Evolutionary conservation across 1,140 invertebrate species (phyloP), one percentile per base, ranked within the genome.

Genomic region (Homalodisca vitripennis): DNA sequence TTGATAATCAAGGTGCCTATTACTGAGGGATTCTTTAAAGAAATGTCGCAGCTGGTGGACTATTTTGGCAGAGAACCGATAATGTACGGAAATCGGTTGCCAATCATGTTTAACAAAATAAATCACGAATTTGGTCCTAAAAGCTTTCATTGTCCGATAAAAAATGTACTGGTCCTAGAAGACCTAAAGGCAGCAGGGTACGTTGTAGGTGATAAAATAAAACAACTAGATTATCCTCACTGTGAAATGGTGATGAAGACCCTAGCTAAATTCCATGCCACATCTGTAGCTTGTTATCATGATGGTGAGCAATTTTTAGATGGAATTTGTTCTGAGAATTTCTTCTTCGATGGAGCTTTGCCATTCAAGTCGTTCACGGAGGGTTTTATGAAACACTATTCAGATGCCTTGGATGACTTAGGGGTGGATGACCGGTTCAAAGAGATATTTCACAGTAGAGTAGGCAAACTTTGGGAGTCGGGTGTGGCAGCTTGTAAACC

Each of bases 31-130:
- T 75, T 77, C 1, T 76, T 81, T 32, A 71, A 72, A 20, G 22
- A 51, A 74, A 22, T 48, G 80, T 0, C 83, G 80, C 63, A 77
- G 83, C 46, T 78, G 75, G 55, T 71, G 75, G 3, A 77, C 75
- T 3, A 82, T 81, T 1, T 81, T 83, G 46, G 75, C 72, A 26
- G 84, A 82, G 55, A 60, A n/a, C 2, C 22, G 24, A 29, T 27
- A 6, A n/a, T 60, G 2, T 60, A 60, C 27, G 29, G 13, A 26
- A 10, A 29, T 27, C 3, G 26, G 13, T 24, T 60, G 14, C 26
- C 55, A 3, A 27, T 6, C 13, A 60, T 60, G 55, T 3, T 14
- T 14, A 26, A 60, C 12, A 60, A 60, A 30, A 27, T 30, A 53
- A 53, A 53, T 22, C 48, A 53, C 48, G 48, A 13, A 6, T 53